Evolutionary conservation across 2,113 vertebrate genomes (phyloP), one percentile per base, ranked within the genome.

Genomic region (Theristicus caerulescens): DNA sequence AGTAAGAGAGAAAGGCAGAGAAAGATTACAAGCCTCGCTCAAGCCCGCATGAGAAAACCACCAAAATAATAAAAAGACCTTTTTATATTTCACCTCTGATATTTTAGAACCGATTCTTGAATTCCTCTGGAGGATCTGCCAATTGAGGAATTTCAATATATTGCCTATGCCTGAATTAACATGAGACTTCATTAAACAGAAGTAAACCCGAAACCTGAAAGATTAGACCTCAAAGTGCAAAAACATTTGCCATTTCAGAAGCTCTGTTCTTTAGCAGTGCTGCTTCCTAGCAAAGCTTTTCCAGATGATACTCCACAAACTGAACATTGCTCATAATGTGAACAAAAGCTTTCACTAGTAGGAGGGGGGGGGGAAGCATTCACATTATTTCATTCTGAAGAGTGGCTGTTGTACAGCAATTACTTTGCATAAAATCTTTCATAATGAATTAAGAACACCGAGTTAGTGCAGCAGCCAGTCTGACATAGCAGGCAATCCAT

Each of bases 401-500:
- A 97, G 92, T 77, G 82, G 83, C 71, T 88, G 90, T 51, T 87
- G 91, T 70, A 89, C 72, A 87, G 92, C 94, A 97, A 96, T 96
- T 97, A 96, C 87, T 97, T 96, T 93, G 89, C 96, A 97, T 96
- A 92, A 96, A 96, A 90, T 84, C 74, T 81, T 47, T 93, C 80
- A 29, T 74, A 93, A 96, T 94, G 95, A 97, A 84, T 97, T 84
- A 94, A 96, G 92, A 80, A 86, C 59, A 62, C 55, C 5, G 32
- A 51, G 79, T 85, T 40, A n/a, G 85, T 82, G 88, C 86, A 82
- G 88, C 91, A 83, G 86, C 67, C 94, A 52, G 93, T 76, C 92
- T 91, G 94, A 93, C 88, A 84, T 47, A 86, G 76, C 61, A 93
- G 74, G 74, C 78, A 69, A 96, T 97, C 94, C 91, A 93, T 96